These are phyloP conservation scores for Tautogolabrus adspersus DNA, from an alignment of 2,113 vertebrate species.

Conservation along the genomic window DNA sequence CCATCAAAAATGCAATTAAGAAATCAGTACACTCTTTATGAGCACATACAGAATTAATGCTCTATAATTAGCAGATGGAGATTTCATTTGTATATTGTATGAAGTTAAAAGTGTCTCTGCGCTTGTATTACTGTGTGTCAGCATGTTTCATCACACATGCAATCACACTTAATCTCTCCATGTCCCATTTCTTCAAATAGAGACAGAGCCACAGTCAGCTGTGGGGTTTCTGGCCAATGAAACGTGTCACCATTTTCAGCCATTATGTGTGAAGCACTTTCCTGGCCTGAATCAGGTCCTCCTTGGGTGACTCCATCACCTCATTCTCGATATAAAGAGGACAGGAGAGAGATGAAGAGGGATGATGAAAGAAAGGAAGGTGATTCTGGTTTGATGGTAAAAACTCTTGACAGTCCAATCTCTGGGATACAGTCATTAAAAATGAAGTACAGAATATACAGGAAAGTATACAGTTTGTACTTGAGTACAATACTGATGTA, in stretches of 20 bases:
- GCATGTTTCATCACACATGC: constrained; percentile 49
- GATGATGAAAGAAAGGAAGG: constrained; percentile 11
- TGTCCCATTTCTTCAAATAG: constrained; percentile 54
- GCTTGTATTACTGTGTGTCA: constrained; percentile 29
- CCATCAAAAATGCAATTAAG: constrained; percentile 57
- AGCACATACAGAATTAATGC: constrained; percentile 53
- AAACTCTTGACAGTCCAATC: constrained; percentile 27
- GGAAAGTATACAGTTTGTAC: neutral
- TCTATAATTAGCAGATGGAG: constrained; percentile 44
- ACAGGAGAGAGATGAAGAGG: constrained; percentile 17
- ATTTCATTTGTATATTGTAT: constrained; percentile 52
- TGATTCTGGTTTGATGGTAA: constrained; percentile 20
- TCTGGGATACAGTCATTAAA: neutral
- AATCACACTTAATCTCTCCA: constrained; percentile 43
- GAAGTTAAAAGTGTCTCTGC: constrained; percentile 49
- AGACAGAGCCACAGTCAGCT: constrained; percentile 26
- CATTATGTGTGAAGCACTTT: constrained; percentile 54
- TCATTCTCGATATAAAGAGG: constrained; percentile 48
- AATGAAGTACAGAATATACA: neutral
- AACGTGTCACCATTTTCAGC: constrained; percentile 40
- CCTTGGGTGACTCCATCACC: constrained; percentile 59
- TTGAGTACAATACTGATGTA: neutral
- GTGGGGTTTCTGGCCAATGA: constrained; percentile 25
- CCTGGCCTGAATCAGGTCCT: constrained; percentile 56
- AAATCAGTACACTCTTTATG: constrained; percentile 21